Conservation (phyloP, 2,113 vertebrate species). For the Mustela lutreola region DNA sequence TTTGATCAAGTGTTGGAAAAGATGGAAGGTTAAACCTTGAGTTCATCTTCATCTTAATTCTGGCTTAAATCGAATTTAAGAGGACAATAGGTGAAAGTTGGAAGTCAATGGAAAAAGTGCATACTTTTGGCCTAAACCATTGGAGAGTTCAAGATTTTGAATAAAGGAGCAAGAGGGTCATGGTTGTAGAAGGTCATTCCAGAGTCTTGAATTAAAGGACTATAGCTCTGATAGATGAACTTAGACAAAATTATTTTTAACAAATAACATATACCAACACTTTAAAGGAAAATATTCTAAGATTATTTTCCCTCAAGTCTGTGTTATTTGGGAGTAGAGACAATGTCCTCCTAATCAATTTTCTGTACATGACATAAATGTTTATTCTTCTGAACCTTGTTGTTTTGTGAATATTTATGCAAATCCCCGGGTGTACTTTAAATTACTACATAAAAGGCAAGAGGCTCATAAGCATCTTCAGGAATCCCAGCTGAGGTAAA, state of each 20-base stretch:
- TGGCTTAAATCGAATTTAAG: neutral
- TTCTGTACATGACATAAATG: neutral
- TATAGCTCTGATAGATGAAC: neutral
- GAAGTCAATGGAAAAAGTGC: neutral
- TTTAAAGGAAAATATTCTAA: neutral
- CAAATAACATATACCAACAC: neutral
- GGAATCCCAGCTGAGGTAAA: neutral
- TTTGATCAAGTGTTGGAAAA: neutral
- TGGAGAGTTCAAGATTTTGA: neutral
- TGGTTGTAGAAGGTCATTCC: neutral
- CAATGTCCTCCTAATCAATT: neutral
- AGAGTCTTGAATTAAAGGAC: neutral
- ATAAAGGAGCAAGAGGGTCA: neutral
- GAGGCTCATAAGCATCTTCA: neutral
- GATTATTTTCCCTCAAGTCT: neutral
- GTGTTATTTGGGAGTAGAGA: neutral
- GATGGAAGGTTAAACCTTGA: neutral
- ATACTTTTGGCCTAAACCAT: neutral
- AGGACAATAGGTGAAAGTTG: neutral
- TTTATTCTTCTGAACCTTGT: neutral
- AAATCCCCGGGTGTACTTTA: neutral
- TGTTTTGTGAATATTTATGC: conserved; percentile 45
- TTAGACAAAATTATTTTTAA: neutral
- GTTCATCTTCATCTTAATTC: conserved; percentile 15
- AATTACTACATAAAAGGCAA: conserved; percentile 32